Percentiles rank a stretch among this genome's conserved stretches.
phyloP scores from a whole-genome alignment of 2,113 vertebrate genomes.

The Rhabdornis inornatus region DNA sequence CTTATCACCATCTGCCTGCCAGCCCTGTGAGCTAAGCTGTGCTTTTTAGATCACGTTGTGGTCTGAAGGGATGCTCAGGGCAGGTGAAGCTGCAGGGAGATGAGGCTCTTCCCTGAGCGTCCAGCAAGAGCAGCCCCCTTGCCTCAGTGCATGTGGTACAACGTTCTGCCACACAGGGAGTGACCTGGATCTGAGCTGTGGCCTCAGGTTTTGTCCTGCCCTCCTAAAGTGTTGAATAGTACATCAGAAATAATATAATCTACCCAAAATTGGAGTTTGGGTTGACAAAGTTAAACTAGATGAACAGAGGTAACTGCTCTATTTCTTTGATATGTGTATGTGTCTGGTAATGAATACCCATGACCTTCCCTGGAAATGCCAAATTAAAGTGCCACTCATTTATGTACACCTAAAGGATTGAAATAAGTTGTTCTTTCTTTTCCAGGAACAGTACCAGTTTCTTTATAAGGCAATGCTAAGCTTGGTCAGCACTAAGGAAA shows the following conservation, averaged over 20 bases:
- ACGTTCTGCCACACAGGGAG: background rate
- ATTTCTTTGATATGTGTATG: background rate
- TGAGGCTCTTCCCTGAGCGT: background rate
- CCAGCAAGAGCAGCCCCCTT: background rate
- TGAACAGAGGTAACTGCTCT: background rate
- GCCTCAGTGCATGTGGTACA: background rate
- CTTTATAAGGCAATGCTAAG: slow-evolving; percentile 94
- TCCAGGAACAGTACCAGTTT: slow-evolving; percentile 93
- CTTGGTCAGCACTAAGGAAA: slow-evolving; percentile 89
- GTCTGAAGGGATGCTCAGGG: background rate
- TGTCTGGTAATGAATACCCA: background rate
- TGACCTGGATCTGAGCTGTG: background rate
- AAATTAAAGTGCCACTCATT: background rate
- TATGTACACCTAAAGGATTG: background rate
- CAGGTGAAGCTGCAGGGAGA: background rate
- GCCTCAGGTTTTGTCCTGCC: background rate
- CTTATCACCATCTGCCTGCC: background rate
- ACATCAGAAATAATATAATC: background rate
- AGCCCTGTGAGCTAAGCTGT: background rate
- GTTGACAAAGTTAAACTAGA: background rate
- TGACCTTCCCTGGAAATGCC: background rate
- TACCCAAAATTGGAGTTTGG: background rate
- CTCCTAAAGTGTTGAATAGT: background rate
- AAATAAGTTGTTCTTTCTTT: slow-evolving; percentile 34
- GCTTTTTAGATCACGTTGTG: background rate